phyloP scores from a whole-genome alignment of 1,140 invertebrate genomes.

The Diprion similis region DNA sequence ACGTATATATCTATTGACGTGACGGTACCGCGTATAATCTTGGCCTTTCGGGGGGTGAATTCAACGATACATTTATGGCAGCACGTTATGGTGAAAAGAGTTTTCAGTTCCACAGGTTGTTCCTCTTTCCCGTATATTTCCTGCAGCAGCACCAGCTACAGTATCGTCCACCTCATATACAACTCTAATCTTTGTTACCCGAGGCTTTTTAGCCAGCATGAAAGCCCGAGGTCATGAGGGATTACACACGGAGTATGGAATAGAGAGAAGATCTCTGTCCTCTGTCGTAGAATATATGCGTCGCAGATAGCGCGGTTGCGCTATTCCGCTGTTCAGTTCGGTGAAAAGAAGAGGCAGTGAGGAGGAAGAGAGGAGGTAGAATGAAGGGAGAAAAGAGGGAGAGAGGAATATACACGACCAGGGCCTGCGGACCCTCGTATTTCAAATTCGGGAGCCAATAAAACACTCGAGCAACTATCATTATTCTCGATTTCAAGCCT shows the following conservation, averaged over 20 bases:
- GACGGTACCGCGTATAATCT: too few species aligned
- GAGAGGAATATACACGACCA: constrained; percentile 25
- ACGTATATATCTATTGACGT: too few species aligned
- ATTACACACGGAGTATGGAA: too few species aligned
- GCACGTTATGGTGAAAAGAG: too few species aligned
- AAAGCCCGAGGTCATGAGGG: neutral
- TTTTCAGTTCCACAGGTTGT: neutral
- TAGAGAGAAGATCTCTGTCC: neutral
- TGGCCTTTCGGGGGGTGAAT: too few species aligned
- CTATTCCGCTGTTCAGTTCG: neutral
- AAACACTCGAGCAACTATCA: neutral
- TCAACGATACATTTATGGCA: too few species aligned
- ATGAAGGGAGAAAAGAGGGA: neutral
- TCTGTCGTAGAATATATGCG: neutral
- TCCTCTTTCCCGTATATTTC: neutral
- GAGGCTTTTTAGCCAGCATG: neutral
- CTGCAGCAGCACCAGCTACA: too few species aligned
- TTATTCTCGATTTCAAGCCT: neutral
- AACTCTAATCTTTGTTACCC: neutral
- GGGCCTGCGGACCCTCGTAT: neutral
- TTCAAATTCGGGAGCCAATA: constrained; percentile 2
- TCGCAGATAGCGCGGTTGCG: neutral
- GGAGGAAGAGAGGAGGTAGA: neutral
- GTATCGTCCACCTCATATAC: too few species aligned
- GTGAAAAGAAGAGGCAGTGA: constrained; percentile 7